Base-by-base conservation (phyloP, 2,113 vertebrate species). In the Montifringilla adamsi region DNA sequence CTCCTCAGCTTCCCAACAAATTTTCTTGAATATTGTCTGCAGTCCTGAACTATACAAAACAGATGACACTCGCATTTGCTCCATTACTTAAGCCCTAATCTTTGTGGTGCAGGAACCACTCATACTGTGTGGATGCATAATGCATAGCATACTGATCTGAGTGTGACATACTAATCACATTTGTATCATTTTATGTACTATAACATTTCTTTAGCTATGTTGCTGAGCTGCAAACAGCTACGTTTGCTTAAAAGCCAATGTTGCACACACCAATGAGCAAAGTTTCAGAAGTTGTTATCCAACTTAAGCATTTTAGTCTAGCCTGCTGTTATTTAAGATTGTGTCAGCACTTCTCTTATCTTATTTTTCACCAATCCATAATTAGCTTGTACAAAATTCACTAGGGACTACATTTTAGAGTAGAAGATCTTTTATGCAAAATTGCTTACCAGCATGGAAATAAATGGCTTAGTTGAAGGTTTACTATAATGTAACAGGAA, bases 321-420 rank as follows among this genome's bases (percentile, higher is more conserved):
- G 11, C n/a, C 47, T 49, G 35, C 22, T 68, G 17, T 80, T 93
- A 72, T 74, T 94, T 89, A 76, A 89, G 86, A 56, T 39, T 68
- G 37, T 56, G 49, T 93, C 91, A 97, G 94, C 84, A 87, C 20
- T 96, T 93, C 24, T 69, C 24, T 88, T 90, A 70, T 69, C 24
- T 88, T 90, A 70, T 77, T 95, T 95, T 95, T 93, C 64, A 95
- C 60, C 56, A 91, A 58, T 60, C 50, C 88, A 68, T 87, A 95
- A 94, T 93, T 92, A 95, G 56, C 35, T 70, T 41, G 56, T 41
- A 80, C 41, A 92, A 83, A 89, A 94, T 68, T 84, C 95, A 72
- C 67, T 72, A 46, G 80, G 77, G 94, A 83, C 60, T 74, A 81
- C 21, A 66, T 89, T 91, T 95, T 78, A 90, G 24, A 58, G 58